phyloP scores from a whole-genome alignment of 2,888 invertebrate genomes.

The Tachina grossa region DNA sequence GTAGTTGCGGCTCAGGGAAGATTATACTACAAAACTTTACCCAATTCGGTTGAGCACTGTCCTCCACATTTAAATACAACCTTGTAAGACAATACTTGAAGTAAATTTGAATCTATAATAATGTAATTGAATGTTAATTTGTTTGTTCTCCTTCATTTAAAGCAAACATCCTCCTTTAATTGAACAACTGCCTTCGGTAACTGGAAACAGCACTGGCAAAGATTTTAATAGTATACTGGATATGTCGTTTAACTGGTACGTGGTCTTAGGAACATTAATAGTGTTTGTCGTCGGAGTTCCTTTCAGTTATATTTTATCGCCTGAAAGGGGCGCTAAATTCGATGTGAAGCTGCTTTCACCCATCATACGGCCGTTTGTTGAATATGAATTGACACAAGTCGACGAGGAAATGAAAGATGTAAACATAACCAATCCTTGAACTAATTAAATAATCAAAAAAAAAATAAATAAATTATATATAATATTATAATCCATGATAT shows the following conservation, averaged over 20 bases:
- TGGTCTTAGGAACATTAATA: constrained; percentile 83
- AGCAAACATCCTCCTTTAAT: constrained; percentile 2
- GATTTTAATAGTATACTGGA: constrained; percentile 82
- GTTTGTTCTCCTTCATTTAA: constrained; percentile 17
- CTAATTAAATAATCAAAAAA: neutral
- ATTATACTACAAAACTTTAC: constrained; percentile 74
- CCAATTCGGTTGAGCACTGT: constrained; percentile 76
- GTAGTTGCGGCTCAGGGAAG: constrained; percentile 77
- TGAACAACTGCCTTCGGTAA: neutral
- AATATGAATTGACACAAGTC: constrained; percentile 71
- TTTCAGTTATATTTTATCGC: constrained; percentile 83
- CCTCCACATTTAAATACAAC: constrained; percentile 73
- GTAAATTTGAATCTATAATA: neutral
- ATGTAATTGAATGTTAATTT: neutral
- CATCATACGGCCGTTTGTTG: constrained; percentile 73
- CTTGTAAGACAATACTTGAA: constrained; percentile 47
- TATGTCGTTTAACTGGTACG: constrained; percentile 86
- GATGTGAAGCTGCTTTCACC: constrained; percentile 77
- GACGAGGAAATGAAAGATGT: constrained; percentile 74
- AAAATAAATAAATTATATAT: neutral
- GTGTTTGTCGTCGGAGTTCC: constrained; percentile 84
- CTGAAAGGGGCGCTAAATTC: constrained; percentile 73
- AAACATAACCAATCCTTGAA: constrained; percentile 21
- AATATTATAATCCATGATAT: neutral
- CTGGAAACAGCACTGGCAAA: constrained; percentile 15